A percentile compares a stretch with the other conserved stretches of the same genome.
These are phyloP conservation scores for Sapajus apella DNA, from an alignment of 2,113 vertebrate species.

Conservation along the genomic window DNA sequence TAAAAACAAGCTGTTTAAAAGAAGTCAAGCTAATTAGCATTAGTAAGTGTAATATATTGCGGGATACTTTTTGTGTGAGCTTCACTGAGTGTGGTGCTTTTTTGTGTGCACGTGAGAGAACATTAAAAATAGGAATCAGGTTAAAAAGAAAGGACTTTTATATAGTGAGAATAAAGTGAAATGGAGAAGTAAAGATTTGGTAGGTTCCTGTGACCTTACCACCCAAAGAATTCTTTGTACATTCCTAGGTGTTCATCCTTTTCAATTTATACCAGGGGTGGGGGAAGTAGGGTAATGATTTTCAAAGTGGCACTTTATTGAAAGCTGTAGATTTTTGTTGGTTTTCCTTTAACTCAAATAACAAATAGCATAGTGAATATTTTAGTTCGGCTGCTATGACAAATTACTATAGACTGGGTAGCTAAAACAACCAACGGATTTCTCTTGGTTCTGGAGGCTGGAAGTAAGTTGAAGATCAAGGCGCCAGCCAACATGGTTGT, in stretches of 20 bases:
- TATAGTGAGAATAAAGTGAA: not conserved
- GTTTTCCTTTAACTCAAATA: not conserved
- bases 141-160: not conserved
- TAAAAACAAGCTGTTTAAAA: not conserved
- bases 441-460: not conserved
- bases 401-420: not conserved
- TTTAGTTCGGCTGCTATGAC: not conserved
- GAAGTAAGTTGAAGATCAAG: not conserved
- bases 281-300: not conserved
- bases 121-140: not conserved
- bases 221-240: not conserved
- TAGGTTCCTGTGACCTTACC: not conserved
- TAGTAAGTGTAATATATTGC: not conserved
- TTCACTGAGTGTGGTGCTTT: not conserved
- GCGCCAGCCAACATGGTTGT: not conserved
- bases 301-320: not conserved
- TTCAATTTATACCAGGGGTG: rapidly evolving
- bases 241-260: not conserved
- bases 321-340: not conserved
- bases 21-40: slow-evolving; percentile 15
- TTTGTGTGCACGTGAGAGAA: not conserved
- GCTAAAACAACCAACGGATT: not conserved
- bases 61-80: not conserved
- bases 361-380: not conserved
- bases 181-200: not conserved